Evolutionary conservation across 2,797 vertebrate species (phyloP), one percentile per base, ranked within the genome.

Genomic region (Tolypeutes matacus): DNA sequence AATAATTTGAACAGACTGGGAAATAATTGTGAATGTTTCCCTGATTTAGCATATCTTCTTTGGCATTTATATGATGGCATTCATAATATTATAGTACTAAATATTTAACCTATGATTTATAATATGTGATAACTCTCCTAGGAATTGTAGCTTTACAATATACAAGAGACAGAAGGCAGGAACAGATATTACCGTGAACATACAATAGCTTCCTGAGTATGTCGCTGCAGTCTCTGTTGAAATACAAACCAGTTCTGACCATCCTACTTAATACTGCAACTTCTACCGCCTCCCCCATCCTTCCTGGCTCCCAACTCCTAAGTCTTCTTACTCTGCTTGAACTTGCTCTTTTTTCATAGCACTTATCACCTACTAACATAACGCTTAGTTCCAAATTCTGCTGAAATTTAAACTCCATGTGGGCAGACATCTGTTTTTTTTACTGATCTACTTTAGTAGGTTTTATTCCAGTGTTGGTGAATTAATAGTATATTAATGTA

Each of bases 391-490:
- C 15, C 34, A 60, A 49, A 82, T 92, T 81, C 14, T 81, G 34
- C 51, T 84, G 53, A 15, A 70, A 76, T 73, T 69, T 82, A 70
- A 87, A 78, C 27, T 82, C 65, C 9, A 46, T 9, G 42, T 46
- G 42, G 9, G 42, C 42, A 46, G 42, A 9, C 5, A 46, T 46
- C 76, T 46, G n/a, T 92, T 84, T 34, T 85, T 39, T 86, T 94
- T 91, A 46, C 42, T 80, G 46, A 34, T 49, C 7, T 58, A 65
- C 17, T 69, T 82, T 64, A 78, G 42, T 34, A 58, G 72, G 36
- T 93, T 96, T 93, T 76, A 17, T 91, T 87, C 11, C 53, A 25
- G 23, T 86, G 42, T 86, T 88, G 78, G 25, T 36, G 18, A 62
- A 49, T 64, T 87, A 62, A 49, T 64, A 75, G 31, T 49, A 8